Evolutionary conservation across 2,888 invertebrate genomes (phyloP), one percentile per base, ranked within the genome.

Genomic region (Phorcus lineatus): DNA sequence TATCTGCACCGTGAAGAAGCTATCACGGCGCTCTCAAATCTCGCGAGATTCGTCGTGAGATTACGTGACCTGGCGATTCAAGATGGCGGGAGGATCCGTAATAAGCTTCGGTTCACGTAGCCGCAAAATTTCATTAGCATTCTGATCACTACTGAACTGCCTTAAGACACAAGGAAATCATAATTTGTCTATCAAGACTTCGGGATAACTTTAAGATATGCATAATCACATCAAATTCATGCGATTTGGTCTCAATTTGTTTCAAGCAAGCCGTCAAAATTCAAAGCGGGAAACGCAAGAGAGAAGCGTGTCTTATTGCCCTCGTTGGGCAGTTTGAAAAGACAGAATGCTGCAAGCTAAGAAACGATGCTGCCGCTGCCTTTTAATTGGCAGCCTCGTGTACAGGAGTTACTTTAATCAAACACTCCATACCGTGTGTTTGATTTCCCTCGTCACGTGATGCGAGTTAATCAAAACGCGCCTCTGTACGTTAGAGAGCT

Each of bases 391-490:
- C 40, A 70, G 70, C 36, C 70, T 31, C 70, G 76, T 55, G 74
- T 76, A n/a, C 76, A 31, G 76, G 28, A 55, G 76, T 76, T 36
- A 70, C 40, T 76, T 76, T 76, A 76, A 76, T 76, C 76, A 76
- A 76, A 76, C 76, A 76, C 54, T 54, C 24, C 53, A 24, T 31
- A 55, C 31, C 55, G 28, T 81, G 81, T 79, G 79, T 81, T 81
- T 82, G 82, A 80, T 80, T 80, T 79, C 66, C 66, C 70, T 74
- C 47, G 66, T 81, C 82, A 81, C 80, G 82, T 81, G 82, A 79
- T 79, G 79, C 36, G 77, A 78, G 76, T 80, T 80, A 82, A 82
- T 82, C 80, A 82, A 81, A 82, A 53, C 55, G 28, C 74, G 74
- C 79, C 80, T 53, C 28, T 47, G 76, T 78, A 47, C 70, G 62